Percentiles rank a stretch among this genome's conserved stretches.
Conservation (phyloP, 2,888 invertebrate species). For the Stramonita haemastoma region DNA sequence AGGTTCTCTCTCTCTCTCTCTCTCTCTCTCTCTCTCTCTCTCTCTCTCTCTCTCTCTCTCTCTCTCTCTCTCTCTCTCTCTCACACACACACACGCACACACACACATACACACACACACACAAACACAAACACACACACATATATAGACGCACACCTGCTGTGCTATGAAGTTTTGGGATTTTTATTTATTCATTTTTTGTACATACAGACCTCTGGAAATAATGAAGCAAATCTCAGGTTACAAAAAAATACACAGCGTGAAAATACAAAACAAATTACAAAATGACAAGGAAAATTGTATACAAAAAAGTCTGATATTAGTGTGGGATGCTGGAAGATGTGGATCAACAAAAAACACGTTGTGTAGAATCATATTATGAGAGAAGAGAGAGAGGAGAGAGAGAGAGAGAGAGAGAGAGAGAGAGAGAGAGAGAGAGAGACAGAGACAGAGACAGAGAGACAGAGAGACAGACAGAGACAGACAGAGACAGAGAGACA, state of each 20-base stretch:
- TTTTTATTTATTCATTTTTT: no score
- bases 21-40: constrained; percentile 9
- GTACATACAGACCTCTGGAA: no score
- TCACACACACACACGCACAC: background rate
- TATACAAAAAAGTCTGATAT: no score
- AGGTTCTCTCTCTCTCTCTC: no score
- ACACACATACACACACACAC: background rate
- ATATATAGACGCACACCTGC: background rate
- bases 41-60: constrained; percentile 42
- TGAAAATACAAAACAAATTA: background rate
- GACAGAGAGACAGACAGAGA: background rate
- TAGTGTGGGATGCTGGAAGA: no score
- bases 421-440: background rate
- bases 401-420: background rate
- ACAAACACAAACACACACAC: background rate
- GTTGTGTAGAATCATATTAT: background rate
- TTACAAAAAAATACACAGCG: background rate
- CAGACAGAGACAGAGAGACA: background rate
- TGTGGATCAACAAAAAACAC: background rate
- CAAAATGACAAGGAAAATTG: background rate
- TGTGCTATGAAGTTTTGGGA: no score
- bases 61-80: constrained; percentile 28
- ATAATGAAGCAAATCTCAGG: no score
- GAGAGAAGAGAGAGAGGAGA: background rate
- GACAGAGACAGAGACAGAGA: background rate